A percentile compares a stretch with the other conserved stretches of the same genome.
These are phyloP conservation scores for Xiphias gladius DNA, from an alignment of 2,113 vertebrate species.

Conservation along the genomic window DNA sequence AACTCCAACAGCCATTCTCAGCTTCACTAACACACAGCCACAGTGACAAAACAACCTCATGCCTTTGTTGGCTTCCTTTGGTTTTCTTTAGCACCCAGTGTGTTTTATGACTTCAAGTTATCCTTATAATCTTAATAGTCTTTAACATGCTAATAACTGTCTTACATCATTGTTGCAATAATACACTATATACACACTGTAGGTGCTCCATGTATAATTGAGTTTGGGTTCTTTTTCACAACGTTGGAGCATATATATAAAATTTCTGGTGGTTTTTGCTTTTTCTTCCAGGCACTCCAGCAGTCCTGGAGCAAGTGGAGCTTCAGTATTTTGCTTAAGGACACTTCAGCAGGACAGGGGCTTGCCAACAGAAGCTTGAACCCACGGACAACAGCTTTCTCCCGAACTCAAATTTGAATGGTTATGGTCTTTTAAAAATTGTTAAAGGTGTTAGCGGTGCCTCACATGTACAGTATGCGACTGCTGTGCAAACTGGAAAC, in stretches of 20 bases:
- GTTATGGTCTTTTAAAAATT: background rate
- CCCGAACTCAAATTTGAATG: background rate
- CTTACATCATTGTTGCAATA: conserved; percentile 56
- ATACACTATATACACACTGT: background rate
- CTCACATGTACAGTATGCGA: background rate
- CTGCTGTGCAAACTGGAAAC: too few relatives aligned
- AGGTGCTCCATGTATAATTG: conserved; percentile 16
- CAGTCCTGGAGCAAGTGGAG: background rate
- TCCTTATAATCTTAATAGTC: conserved; percentile 28
- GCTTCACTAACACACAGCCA: conserved; percentile 47
- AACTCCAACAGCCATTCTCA: conserved; percentile 57
- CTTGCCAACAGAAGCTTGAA: background rate
- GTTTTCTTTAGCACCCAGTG: conserved; percentile 15
- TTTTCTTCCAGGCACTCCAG: conserved; percentile 14
- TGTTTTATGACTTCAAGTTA: conserved; percentile 42
- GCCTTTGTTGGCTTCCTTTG: conserved; percentile 53
- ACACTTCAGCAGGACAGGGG: background rate
- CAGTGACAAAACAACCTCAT: conserved; percentile 47
- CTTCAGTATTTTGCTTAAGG: conserved; percentile 37
- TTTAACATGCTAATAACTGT: conserved; percentile 43
- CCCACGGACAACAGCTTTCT: background rate
- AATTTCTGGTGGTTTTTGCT: conserved; percentile 4
- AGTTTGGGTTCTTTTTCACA: background rate
- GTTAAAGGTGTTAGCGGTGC: background rate
- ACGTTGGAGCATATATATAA: background rate